phyloP scores from a whole-genome alignment of 2,888 invertebrate genomes.

The Platycnemis pennipes region DNA sequence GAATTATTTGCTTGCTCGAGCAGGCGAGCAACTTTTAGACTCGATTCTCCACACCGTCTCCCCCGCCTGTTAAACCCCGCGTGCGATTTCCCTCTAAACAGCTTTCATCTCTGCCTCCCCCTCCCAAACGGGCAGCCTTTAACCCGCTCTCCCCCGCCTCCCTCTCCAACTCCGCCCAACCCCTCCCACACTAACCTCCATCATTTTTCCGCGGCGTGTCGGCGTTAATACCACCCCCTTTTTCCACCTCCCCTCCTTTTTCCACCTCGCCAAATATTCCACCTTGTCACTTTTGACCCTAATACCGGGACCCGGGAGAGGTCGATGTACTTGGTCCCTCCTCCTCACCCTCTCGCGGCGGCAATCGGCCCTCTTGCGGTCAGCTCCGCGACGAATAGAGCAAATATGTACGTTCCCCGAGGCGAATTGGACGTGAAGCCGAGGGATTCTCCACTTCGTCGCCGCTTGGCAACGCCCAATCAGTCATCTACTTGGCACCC shows the following conservation, averaged over 20 bases:
- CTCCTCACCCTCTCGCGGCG: neutral
- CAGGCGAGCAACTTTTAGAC: neutral
- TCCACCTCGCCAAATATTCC: conserved; percentile 39
- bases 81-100: neutral
- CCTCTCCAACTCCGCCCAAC: neutral
- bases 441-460: too few species aligned
- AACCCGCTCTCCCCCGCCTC: neutral
- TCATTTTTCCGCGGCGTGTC: neutral
- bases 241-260: neutral
- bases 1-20: neutral
- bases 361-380: neutral
- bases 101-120: conserved; percentile 10
- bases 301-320: conserved; percentile 28
- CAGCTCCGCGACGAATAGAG: too few species aligned
- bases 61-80: neutral
- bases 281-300: conserved; percentile 50
- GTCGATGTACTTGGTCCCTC: neutral
- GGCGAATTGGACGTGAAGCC: too few species aligned
- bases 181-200: neutral
- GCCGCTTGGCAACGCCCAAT: too few species aligned
- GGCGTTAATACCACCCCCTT: neutral
- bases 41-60: neutral
- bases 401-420: too few species aligned
- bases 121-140: neutral
- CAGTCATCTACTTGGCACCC: too few species aligned